Evolutionary conservation across 2,113 vertebrate species (phyloP), one percentile per base, ranked within the genome.

Genomic region (Myotis brandtii): DNA sequence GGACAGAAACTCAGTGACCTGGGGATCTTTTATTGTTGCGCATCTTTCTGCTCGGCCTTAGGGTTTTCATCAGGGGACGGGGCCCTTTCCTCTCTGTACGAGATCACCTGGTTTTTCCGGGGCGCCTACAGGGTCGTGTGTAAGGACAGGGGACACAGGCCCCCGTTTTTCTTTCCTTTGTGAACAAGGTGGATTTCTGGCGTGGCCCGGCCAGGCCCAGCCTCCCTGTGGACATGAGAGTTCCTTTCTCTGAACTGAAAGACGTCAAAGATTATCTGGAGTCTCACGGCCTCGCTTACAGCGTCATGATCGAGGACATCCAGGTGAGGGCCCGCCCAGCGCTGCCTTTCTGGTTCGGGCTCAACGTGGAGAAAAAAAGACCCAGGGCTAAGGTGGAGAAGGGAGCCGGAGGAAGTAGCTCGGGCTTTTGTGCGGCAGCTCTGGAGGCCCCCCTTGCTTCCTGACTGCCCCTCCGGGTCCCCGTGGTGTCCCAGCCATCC

Each of bases 181-280:
- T 62, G 20, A 76, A 64, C 77, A 95, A 99, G 99, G 86, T 99
- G 97, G 99, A 99, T 32, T 98, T 99, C 88, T 99, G 99, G 99
- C 98, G 12, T 12, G 98, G 96, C 1, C 98, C 98, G 1, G 72
- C 87, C 50, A 97, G 95, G 32, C 97, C 98, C 1, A 62, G 73
- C 6, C 93, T 92, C 50, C 98, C 98, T 0, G 96, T 98, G 5
- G 99, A 99, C 70, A 77, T 99, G 95, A 96, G 98, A 86, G 99
- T 99, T 95, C 98, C 99, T 27, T 98, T 98, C 96, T 85, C 96
- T 70, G 98, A 92, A 67, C 98, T 99, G 95, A 98, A 97, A 89
- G 83, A 91, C 0, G 80, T 99, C 94, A 99, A 98, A 96, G 89
- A 34, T 17, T 98, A 99, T 95, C 98, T 99, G 98, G 97, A 99